Evolutionary conservation across 2,888 invertebrate species (phyloP), one percentile per base, ranked within the genome.

Genomic region (Eristalis pertinax): DNA sequence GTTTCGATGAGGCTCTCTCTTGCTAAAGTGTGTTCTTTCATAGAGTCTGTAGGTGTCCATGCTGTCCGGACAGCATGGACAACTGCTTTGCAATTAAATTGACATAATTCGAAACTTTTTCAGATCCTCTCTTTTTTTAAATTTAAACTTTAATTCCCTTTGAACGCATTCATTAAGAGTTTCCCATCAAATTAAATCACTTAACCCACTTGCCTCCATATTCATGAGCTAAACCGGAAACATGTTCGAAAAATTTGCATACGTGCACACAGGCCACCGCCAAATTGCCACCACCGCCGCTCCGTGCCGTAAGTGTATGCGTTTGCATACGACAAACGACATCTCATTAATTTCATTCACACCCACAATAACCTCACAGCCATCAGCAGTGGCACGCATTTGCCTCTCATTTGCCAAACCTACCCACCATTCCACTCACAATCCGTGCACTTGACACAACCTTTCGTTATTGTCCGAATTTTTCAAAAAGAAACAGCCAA

Each of bases 271-370:
- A 50, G 50, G 50, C 50, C 19, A 8, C 50, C 19, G 4, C 26
- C 26, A 26, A 26, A 26, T 26, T 26, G 50, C 50, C 19, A 8
- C 50, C 19, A 19, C 26, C 26, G 26, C 26, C 26, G 26, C 50
- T 0, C 41, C 15, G 41, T 4, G 38, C 13, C 13, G 13, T 32
- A 10, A 38, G 38, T 38, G 38, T 38, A 13, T 4, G 38, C 38
- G 38, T 32, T 32, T 32, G 32, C 32, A 32, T 11, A 38, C 10
- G 11, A 38, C 63, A 84, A 79, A 73, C 68, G 79, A 75, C 41
- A 72, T 73, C 67, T 73, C 84, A 81, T 85, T 76, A 85, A 72
- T 81, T 76, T 81, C 63, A 65, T 73, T 85, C 77, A 73, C 82
- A 82, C 82, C 76, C 69, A 82, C 68, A 58, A 73, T 43, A 84